These are phyloP conservation scores for Caligus rogercresseyi DNA, from an alignment of 1,140 invertebrate species.

Conservation along the genomic window DNA sequence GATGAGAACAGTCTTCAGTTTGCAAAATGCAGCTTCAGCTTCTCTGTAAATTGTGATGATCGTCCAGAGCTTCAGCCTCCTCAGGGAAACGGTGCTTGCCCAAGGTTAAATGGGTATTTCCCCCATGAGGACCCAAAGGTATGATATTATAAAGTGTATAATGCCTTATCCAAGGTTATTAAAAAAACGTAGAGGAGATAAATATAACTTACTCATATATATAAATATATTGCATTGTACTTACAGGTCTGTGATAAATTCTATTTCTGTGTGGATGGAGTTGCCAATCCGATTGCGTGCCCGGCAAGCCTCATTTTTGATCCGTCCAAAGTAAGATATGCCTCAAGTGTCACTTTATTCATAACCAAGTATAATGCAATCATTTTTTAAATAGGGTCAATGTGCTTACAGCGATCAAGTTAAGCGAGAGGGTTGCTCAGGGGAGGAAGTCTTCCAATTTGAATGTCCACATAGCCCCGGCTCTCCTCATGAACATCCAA, in stretches of 20 bases:
- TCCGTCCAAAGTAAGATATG: neutral
- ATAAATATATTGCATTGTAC: neutral
- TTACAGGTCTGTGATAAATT: conserved; percentile 55
- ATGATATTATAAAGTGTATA: too few species aligned
- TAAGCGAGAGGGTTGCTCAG: neutral
- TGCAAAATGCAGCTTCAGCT: conserved; percentile 75
- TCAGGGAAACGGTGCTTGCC: conserved; percentile 35
- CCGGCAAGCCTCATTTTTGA: conserved; percentile 61
- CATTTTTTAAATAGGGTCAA: conserved; percentile 7
- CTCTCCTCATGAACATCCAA: neutral
- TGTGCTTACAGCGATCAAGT: conserved; percentile 14
- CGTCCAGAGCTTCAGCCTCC: conserved; percentile 50
- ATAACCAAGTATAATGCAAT: neutral
- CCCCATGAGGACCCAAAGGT: conserved; percentile 45
- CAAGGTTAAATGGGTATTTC: conserved; percentile 59
- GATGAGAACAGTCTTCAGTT: conserved; percentile 58
- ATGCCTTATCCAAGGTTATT: conserved; percentile 19
- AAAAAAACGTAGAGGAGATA: conserved; percentile 10
- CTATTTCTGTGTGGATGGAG: conserved; percentile 71
- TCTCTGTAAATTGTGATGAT: conserved; percentile 61
- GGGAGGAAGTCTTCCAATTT: conserved; percentile 10
- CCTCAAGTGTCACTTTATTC: neutral
- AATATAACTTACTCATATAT: neutral
- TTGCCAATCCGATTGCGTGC: conserved; percentile 55
- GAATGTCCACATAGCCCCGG: neutral